Base-by-base conservation (phyloP, 2,797 vertebrate species). In the Manis pentadactyla region DNA sequence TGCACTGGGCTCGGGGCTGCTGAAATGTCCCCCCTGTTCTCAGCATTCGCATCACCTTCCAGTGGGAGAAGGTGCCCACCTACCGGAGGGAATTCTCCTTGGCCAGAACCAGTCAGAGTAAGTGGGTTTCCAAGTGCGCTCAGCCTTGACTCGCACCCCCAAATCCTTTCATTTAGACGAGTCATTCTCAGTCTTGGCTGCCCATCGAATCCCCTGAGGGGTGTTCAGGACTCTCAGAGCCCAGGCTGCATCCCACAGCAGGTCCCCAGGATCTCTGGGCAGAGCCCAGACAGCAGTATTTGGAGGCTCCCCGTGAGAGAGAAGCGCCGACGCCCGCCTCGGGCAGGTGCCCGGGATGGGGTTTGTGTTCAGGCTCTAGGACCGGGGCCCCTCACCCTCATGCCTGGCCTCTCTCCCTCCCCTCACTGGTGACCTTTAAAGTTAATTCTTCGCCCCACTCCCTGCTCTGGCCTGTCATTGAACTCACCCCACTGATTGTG, bases 401-500 rank as follows among this genome's bases (percentile, higher is more conserved):
- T 21, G 31, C 29, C 73, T 53, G 71, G 59, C 51, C 42, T n/a
- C 63, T 37, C 14, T 53, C 34, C 64, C 71, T 31, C 61, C 77
- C 34, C 37, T 81, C 39, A 27, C 55, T 84, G 88, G 59, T 98
- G 97, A 98, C 97, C 97, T 97, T 97, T 96, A 27, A 98, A 97
- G 97, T 98, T 98, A 97, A 98, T 97, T 95, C 88, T 95, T 86
- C 42, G 29, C 57, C 19, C 93, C 69, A 93, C 57, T 74, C 71
- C 55, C 74, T 84, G 86, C 88, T 93, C 86, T 61, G 93, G 96
- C 90, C 95, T 97, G 96, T 97, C 97, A 96, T 39, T 96, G 97
- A 97, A 95, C 88, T 97, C 95, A 55, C 93, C 95, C 97, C 53
- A 95, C 96, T 98, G 97, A 97, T 97, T 98, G 97, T 96, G 53